phyloP scores from a whole-genome alignment of 2,888 invertebrate genomes.

The Papilio elwesi region DNA sequence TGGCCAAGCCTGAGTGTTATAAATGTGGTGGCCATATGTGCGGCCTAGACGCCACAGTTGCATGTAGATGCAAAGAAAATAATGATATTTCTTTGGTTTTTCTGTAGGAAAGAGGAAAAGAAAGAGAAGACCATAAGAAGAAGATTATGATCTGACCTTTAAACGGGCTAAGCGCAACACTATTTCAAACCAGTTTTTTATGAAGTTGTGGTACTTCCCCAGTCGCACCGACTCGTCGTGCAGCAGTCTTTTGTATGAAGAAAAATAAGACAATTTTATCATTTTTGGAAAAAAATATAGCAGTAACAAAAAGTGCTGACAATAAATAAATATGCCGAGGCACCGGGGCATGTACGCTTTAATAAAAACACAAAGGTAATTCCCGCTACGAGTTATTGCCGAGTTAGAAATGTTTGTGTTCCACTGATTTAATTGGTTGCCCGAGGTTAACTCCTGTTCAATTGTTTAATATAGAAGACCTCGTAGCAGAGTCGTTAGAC shows the following conservation, averaged over 20 bases:
- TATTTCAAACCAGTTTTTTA: too few species aligned
- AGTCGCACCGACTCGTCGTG: too few species aligned
- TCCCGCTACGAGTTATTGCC: conserved; percentile 79
- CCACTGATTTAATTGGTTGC: conserved; percentile 60
- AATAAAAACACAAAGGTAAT: conserved; percentile 80
- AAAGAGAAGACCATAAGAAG: too few species aligned
- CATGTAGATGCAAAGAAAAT: too few species aligned
- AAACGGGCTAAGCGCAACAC: too few species aligned
- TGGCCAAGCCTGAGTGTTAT: too few species aligned
- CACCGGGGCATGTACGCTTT: conserved; percentile 76
- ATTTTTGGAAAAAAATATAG: background rate
- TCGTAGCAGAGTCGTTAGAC: background rate
- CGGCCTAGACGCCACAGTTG: too few species aligned
- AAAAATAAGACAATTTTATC: background rate
- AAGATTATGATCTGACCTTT: too few species aligned
- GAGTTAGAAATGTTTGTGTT: conserved; percentile 70
- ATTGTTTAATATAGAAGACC: conserved; percentile 13
- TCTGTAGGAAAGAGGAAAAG: background rate
- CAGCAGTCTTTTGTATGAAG: background rate
- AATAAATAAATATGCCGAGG: conserved; percentile 48
- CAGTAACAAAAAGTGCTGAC: conserved; percentile 18
- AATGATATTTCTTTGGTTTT: too few species aligned
- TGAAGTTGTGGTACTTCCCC: background rate
- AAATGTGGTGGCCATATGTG: too few species aligned
- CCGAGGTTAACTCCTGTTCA: conserved; percentile 17